These are phyloP conservation scores for Sylvicola cinctus DNA, from an alignment of 2,888 invertebrate genomes.

Conservation along the genomic window DNA sequence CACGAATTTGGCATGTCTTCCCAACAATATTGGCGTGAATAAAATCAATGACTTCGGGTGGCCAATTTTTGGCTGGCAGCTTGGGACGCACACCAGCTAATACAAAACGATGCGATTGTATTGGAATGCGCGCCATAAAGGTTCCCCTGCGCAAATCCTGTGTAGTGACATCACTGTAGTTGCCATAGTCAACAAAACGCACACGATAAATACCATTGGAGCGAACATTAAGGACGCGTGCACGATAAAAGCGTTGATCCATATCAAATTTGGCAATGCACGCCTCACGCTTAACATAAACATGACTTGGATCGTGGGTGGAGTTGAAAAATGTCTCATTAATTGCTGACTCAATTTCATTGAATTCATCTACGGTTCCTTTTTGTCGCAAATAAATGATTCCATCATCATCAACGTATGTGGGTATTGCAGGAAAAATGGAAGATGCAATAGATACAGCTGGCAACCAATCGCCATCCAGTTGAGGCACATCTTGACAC, in stretches of 20 bases:
- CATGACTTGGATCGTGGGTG: background rate
- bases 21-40: too few relatives aligned
- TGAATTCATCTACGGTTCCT: background rate
- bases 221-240: background rate
- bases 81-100: too few relatives aligned
- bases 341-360: background rate
- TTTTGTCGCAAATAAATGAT: background rate
- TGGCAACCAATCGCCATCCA: too few relatives aligned
- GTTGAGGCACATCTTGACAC: too few relatives aligned
- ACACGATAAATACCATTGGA: background rate
- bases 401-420: background rate
- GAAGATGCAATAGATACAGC: background rate
- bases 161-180: background rate
- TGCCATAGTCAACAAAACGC: slow-evolving; percentile 1
- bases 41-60: too few relatives aligned
- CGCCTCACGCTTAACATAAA: background rate
- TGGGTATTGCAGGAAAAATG: background rate
- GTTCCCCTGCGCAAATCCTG: background rate
- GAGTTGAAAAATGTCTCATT: background rate
- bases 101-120: too few relatives aligned
- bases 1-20: too few relatives aligned
- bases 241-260: background rate
- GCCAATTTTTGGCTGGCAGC: too few relatives aligned
- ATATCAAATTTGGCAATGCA: background rate
- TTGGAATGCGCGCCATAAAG: too few relatives aligned